Evolutionary conservation across 2,797 vertebrate species (phyloP).

Genomic region (Propithecus deckenii): DNA sequence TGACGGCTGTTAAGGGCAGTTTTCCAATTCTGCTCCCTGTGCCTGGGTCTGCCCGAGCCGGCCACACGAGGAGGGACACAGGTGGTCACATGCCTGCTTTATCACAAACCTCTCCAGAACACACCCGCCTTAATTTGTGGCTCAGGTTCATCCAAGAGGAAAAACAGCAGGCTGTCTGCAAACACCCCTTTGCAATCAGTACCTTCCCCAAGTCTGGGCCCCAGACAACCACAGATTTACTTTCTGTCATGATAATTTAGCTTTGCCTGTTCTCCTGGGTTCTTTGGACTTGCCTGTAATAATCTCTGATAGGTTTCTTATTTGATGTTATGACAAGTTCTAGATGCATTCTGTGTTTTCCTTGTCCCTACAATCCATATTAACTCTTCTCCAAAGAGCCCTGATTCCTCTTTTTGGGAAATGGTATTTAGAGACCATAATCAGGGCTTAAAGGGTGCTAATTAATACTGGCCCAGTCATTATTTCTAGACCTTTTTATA

Average conservation of each 20-base stretch:
- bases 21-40: not conserved
- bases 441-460: too few species aligned
- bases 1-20: accelerated
- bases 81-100: not conserved
- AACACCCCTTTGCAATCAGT: accelerated
- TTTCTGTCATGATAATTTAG: not conserved
- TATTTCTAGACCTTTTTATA: not conserved
- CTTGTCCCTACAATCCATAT: not conserved
- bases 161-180: not conserved
- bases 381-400: not conserved
- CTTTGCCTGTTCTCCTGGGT: not conserved
- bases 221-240: not conserved
- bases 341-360: not conserved
- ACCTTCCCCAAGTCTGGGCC: too few species aligned
- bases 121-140: not conserved
- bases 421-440: not conserved
- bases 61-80: not conserved
- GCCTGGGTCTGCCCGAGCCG: not conserved
- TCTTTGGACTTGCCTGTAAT: not conserved
- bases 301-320: not conserved
- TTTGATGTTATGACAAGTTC: not conserved
- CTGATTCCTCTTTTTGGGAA: not conserved
- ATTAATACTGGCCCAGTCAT: not conserved
- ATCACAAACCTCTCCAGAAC: too few species aligned
- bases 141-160: not conserved